Evolutionary conservation across 1,140 invertebrate species (phyloP).

Genomic region (Cotesia glomerata): DNA sequence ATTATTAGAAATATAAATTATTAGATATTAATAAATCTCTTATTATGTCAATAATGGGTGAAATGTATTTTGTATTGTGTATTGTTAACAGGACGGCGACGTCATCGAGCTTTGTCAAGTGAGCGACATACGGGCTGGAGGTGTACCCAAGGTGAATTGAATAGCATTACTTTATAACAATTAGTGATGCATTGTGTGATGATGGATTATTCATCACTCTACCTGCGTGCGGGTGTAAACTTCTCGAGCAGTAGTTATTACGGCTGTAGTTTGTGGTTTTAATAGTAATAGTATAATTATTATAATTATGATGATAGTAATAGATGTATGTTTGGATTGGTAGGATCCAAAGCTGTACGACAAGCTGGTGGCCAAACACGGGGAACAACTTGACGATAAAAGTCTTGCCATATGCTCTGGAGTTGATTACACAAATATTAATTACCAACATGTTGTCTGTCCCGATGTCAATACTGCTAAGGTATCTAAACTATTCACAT

Average conservation of each 20-base stretch:
- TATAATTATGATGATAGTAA: no score
- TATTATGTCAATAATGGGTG: no score
- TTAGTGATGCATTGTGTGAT: no score
- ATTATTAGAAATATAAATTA: no score
- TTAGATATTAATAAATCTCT: background rate
- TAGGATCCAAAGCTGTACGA: conserved; percentile 86
- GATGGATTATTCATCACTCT: no score
- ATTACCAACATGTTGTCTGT: conserved; percentile 96
- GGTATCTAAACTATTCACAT: conserved; percentile 63
- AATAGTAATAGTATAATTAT: no score
- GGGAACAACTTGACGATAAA: conserved; percentile 87
- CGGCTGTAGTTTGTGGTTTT: no score
- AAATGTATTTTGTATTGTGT: background rate
- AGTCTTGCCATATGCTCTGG: conserved; percentile 98
- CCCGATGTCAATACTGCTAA: conserved; percentile 90
- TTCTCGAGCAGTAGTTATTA: no score
- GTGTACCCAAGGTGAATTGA: conserved; percentile 83
- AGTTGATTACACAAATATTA: conserved; percentile 99
- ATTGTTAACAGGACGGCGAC: conserved; percentile 82
- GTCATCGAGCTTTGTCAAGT: conserved; percentile 97
- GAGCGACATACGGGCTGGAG: conserved; percentile 91
- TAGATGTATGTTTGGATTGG: background rate
- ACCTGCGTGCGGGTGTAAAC: no score
- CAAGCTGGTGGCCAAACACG: conserved; percentile 80
- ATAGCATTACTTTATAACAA: conserved; percentile 22